Conservation (phyloP, 2,797 vertebrate species). For the Setipinna tenuifilis region DNA sequence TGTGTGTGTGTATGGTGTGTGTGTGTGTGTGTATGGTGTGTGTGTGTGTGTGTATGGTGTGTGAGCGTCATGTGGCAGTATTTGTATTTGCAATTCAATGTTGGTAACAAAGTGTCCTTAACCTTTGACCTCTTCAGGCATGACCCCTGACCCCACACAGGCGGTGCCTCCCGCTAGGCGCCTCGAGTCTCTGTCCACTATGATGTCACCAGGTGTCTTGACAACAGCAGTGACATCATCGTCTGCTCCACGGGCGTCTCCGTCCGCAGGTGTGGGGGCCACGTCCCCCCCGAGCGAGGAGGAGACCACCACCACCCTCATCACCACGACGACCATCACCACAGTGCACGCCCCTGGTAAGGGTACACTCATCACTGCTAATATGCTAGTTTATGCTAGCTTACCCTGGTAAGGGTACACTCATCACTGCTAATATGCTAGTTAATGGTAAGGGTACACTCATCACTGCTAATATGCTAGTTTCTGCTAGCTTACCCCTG, state of each 20-base stretch:
- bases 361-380: not conserved
- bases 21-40: not conserved
- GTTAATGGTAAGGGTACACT: conserved; percentile 73
- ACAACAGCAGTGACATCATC: conserved; percentile 76
- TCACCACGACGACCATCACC: conserved; percentile 92
- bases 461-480: not conserved
- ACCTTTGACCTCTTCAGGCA: conserved; percentile 58
- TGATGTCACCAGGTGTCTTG: conserved; percentile 77
- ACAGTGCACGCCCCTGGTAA: conserved; percentile 90
- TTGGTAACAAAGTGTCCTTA: too few species aligned
- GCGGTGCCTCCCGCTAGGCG: conserved; percentile 71
- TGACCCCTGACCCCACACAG: conserved; percentile 80
- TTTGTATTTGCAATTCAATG: too few species aligned
- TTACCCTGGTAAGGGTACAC: too few species aligned
- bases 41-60: not conserved
- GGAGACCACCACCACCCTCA: conserved; percentile 91
- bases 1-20: not conserved
- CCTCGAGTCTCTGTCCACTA: conserved; percentile 65
- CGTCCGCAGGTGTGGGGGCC: conserved; percentile 65
- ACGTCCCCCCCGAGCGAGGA: conserved; percentile 79
- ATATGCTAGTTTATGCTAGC: not conserved
- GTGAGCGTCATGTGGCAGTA: not conserved
- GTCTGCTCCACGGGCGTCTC: conserved; percentile 62
- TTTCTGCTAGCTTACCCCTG: not conserved
- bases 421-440: too few species aligned